Conservation (phyloP, 2,888 invertebrate genomes). For the Cerastis rubricosa region DNA sequence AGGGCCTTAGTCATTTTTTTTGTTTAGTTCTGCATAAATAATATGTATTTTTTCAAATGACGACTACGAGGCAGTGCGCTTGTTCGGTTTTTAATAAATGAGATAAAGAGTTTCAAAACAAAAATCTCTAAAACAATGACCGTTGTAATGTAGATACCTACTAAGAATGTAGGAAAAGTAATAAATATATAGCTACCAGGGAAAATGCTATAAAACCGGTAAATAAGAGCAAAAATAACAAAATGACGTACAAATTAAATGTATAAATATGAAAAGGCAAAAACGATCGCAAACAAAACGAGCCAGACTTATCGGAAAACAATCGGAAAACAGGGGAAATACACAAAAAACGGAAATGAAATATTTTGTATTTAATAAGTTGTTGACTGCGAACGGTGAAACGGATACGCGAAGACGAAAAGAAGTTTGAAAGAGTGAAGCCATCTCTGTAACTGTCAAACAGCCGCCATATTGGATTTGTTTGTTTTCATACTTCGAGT, state of each 20-base stretch:
- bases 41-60: not conserved
- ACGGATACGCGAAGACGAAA: constrained; percentile 28
- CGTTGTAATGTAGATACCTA: not conserved
- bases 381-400: constrained; percentile 42
- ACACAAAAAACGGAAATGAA: constrained; percentile 30
- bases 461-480: constrained; percentile 45
- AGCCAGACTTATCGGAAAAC: constrained; percentile 38
- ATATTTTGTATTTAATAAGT: constrained; percentile 50
- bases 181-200: not conserved
- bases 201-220: not conserved
- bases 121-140: not conserved
- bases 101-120: not conserved
- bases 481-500: constrained; percentile 34
- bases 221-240: constrained; percentile 25
- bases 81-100: not conserved
- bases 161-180: not conserved
- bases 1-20: not conserved
- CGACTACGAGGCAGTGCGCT: not conserved
- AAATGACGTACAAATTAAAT: constrained; percentile 24
- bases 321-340: constrained; percentile 28
- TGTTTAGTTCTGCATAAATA: not conserved
- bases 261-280: constrained; percentile 30
- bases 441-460: constrained; percentile 34
- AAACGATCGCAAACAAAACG: constrained; percentile 38
- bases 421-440: constrained; percentile 22